Base-by-base conservation (phyloP, 1,140 invertebrate species). In the Achatina immaculata region DNA sequence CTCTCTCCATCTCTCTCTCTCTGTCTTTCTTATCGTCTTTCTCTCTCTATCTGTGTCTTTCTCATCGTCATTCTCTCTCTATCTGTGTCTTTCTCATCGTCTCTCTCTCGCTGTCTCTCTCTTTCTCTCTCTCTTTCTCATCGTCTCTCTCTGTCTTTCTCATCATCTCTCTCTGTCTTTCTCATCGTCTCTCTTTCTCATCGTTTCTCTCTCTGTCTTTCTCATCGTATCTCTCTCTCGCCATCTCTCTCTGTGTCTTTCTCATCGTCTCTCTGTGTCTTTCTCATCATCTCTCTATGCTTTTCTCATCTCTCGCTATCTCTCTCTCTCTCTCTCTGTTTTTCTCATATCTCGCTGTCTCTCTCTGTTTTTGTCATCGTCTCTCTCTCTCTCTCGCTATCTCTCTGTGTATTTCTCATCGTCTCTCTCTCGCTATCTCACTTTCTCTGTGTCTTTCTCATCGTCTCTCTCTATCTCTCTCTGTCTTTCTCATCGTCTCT, bases 1-100 rank as follows among this genome's bases (percentile, higher is more conserved):
- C 31, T 72, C 69, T 72, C 31, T 72, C 40, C 36, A 11, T 72
- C 69, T 42, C 31, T 72, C 69, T 42, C 31, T 72, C 69, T 42
- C 31, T 42, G 7, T 42, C 31, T 72, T 11, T 72, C 69, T 72
- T 11, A 34, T 34, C 36, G 4, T 72, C 69, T 21, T 38, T 36
- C 38, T 72, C 69, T 72, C 69, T 72, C 31, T 72, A 11, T 72
- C 31, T 72, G 24, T 72, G 11, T 36, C 69, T 38, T 11, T 36
- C 36, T 72, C 4, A 31, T 14, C 11, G 11, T 72, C 19, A 9
- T 24, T 72, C 69, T 34, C 14, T 72, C 69, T 72, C 31, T 36
- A 11, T 72, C 31, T 6, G 14, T 72, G 4, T 36, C 19, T 42
- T 7, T 42, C 69, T 38, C 24, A 6, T 14, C 36, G 38, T 72